Evolutionary conservation across 2,888 invertebrate genomes (phyloP), one percentile per base, ranked within the genome.

Genomic region (Nowickia ferox): DNA sequence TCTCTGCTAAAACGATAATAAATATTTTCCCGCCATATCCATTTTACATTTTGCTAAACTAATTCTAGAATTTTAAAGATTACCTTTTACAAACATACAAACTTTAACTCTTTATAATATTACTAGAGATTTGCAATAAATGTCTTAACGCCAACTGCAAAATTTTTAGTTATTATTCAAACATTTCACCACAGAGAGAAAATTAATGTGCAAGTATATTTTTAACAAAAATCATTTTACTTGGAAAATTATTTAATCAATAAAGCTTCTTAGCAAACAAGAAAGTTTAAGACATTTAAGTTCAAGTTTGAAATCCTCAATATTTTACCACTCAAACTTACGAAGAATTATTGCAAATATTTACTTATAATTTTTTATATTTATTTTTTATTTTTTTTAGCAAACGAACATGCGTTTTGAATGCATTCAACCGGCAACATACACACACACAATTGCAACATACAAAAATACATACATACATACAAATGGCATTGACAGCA

Each of bases 291-390:
- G 74, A 30, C 38, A 74, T 53, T 68, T 53, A 17, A 66, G 44
- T 59, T 74, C 9, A 74, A 74, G 59, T 61, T 68, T 48, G 10
- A 66, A 66, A 80, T 66, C 57, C 59, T 15, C 57, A 80, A 81
- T 11, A 66, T 61, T 69, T 78, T 53, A 2, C 9, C 44, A 48
- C 19, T 74, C 15, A 74, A 74, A 53, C 53, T 1, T n/a, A 22
- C 1, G 40, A 53, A 17, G 30, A 17, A 44, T 5, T n/a, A 57
- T 11, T 15, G 15, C 5, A 46, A 1, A 30, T 30, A 30, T 30
- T 6, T 22, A 42, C 6, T 11, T 10, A 38, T 22, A 42, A 30
- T 6, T 30, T 30, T 30, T 30, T n/a, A n/a, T n/a, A n/a, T n/a
- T n/a, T n/a, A n/a, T n/a, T 0, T 30, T 30, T 30, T 30, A 30